A percentile compares a stretch with the other conserved stretches of the same genome.
Conservation (phyloP, 2,113 vertebrate species). For the Lichenostomus cassidix region DNA sequence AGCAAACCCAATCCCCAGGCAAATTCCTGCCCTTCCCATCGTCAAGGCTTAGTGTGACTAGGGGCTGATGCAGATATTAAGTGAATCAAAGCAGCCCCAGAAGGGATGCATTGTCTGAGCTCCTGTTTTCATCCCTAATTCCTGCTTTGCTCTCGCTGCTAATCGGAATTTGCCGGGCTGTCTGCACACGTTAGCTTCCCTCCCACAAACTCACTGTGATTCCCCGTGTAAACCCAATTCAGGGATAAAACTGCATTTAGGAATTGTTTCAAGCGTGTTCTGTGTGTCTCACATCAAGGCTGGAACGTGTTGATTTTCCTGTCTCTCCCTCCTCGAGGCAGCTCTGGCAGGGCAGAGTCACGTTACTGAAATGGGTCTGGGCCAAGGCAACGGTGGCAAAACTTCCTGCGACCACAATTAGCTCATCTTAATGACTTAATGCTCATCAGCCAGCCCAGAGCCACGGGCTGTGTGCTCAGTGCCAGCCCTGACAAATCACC, state of each 20-base stretch:
- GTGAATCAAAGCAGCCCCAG: neutral
- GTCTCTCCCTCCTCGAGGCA: neutral
- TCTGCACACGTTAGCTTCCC: neutral
- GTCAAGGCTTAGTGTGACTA: neutral
- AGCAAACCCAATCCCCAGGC: neutral
- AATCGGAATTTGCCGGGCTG: conserved; percentile 6
- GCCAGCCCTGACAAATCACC: neutral
- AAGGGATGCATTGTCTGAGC: neutral
- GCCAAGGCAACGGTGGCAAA: neutral
- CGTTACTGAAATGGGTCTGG: neutral
- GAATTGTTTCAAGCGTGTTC: fast-evolving
- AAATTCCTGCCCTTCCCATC: neutral
- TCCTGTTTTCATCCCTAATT: neutral
- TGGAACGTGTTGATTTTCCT: neutral
- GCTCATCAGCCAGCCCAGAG: neutral
- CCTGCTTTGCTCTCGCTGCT: conserved; percentile 12
- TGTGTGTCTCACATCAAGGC: neutral
- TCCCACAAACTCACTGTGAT: neutral
- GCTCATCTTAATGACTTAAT: conserved; percentile 2
- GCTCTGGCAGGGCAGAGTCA: neutral
- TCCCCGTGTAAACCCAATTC: neutral
- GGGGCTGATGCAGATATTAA: neutral
- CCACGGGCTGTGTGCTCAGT: neutral
- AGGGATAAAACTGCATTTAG: neutral
- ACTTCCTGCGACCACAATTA: neutral